Conservation (phyloP, 2,888 invertebrate species). For the Metacarcinus magister region DNA sequence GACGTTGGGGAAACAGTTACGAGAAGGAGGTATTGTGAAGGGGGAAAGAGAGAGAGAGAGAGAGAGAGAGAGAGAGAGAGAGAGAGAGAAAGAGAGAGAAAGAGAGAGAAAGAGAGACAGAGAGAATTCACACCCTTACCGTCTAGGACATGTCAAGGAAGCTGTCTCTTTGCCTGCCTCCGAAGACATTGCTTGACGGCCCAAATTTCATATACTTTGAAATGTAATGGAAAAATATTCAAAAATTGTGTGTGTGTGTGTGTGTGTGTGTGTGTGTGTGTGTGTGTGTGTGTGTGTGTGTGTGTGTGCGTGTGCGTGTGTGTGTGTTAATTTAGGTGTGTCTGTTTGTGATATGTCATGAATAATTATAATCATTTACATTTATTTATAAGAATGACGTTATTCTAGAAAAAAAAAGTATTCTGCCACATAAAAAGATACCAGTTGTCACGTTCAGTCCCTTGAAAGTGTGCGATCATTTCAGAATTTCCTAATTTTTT, state of each 20-base stretch:
- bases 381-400: not conserved
- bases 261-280: conserved; percentile 21
- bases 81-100: too few relatives aligned
- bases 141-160: not conserved
- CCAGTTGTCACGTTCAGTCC: not conserved
- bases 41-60: not conserved
- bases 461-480: not conserved
- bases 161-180: not conserved
- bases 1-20: not conserved
- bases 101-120: too few relatives aligned
- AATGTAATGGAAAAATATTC: not conserved
- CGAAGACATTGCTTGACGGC: not conserved
- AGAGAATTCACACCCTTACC: not conserved
- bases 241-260: not conserved
- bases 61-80: too few relatives aligned
- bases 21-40: not conserved
- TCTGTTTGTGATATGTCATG: not conserved
- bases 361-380: not conserved
- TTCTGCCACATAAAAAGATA: not conserved
- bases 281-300: not conserved
- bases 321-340: not conserved
- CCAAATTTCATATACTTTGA: not conserved
- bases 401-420: not conserved
- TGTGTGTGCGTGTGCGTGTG: not conserved
- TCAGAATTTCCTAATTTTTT: not conserved